phyloP scores from a whole-genome alignment of 1,140 invertebrate species.

The Triops cancriformis region DNA sequence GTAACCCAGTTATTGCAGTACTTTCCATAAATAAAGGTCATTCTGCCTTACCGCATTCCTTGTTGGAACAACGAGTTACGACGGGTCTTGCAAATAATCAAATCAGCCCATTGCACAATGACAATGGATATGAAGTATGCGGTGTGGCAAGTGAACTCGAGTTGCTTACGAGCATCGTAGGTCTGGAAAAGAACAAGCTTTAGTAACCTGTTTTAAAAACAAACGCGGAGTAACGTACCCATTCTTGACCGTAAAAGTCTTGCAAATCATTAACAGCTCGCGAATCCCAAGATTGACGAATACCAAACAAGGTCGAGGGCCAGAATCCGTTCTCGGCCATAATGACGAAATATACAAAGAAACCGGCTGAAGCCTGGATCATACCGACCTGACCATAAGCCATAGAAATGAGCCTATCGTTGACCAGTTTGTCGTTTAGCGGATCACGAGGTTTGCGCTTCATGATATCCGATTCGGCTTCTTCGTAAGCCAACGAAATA shows the following conservation, averaged over 20 bases:
- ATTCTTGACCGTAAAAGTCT: slow-evolving; percentile 97
- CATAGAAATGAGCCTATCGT: slow-evolving; percentile 80
- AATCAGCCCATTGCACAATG: slow-evolving; percentile 96
- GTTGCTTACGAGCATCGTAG: slow-evolving; percentile 83
- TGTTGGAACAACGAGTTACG: slow-evolving; percentile 93
- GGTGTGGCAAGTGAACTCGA: slow-evolving; percentile 96
- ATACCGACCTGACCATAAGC: slow-evolving; percentile 98
- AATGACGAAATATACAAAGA: slow-evolving; percentile 98
- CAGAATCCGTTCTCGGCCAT: slow-evolving; percentile 98
- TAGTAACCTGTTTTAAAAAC: neutral
- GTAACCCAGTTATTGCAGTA: neutral
- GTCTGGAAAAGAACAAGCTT: slow-evolving; percentile 56
- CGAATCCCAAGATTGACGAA: slow-evolving; percentile 92
- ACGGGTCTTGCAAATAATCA: slow-evolving; percentile 97
- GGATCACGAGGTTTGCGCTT: slow-evolving; percentile 57
- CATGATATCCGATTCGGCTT: slow-evolving; percentile 61
- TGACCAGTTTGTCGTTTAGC: slow-evolving; percentile 51
- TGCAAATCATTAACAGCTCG: slow-evolving; percentile 90
- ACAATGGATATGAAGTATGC: slow-evolving; percentile 98
- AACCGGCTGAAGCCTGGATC: slow-evolving; percentile 98
- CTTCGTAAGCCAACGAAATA: slow-evolving; percentile 60
- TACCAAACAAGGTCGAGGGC: slow-evolving; percentile 71
- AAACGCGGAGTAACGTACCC: slow-evolving; percentile 56
- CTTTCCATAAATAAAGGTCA: slow-evolving; percentile 54
- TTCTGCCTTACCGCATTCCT: slow-evolving; percentile 49